phyloP scores from a whole-genome alignment of 2,113 vertebrate genomes.

The Pantherophis guttatus region DNA sequence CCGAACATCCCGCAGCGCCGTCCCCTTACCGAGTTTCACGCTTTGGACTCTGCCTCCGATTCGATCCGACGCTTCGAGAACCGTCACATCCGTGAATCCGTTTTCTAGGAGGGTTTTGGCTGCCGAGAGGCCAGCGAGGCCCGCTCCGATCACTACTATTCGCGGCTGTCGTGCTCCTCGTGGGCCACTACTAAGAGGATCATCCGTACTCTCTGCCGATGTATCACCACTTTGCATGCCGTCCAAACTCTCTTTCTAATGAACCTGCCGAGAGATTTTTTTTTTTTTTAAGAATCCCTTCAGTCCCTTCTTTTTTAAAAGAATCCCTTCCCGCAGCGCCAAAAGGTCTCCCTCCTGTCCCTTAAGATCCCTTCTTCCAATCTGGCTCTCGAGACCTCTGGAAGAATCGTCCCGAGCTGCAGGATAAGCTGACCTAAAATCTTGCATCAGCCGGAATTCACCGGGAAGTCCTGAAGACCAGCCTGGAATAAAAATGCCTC shows the following conservation, averaged over 20 bases:
- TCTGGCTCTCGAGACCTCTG: not conserved
- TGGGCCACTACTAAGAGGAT: slow-evolving; percentile 94
- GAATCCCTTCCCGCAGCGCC: not conserved
- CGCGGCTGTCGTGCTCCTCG: slow-evolving; percentile 92
- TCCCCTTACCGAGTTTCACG: slow-evolving; percentile 84
- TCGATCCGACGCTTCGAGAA: slow-evolving; percentile 92
- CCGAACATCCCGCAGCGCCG: fast-evolving
- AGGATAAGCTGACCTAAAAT: not conserved
- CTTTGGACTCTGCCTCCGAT: slow-evolving; percentile 95
- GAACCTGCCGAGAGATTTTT: slow-evolving; percentile 68
- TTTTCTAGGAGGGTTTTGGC: slow-evolving; percentile 87
- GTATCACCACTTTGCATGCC: slow-evolving; percentile 99
- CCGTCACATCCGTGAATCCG: slow-evolving; percentile 93
- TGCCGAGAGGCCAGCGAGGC: slow-evolving; percentile 92
- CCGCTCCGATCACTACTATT: slow-evolving; percentile 95
- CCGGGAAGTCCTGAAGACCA: slow-evolving; percentile 32
- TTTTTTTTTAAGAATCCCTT: too few relatives aligned
- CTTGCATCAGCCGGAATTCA: slow-evolving; percentile 3
- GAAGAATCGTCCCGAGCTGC: fast-evolving
- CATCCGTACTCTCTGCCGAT: slow-evolving; percentile 99
- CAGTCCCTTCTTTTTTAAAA: too few relatives aligned
- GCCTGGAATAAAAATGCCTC: slow-evolving; percentile 21
- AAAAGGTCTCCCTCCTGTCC: fast-evolving
- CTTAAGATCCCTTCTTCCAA: not conserved
- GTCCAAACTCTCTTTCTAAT: slow-evolving; percentile 91